phyloP scores from a whole-genome alignment of 2,113 vertebrate genomes.

The Protobothrops flavoviridis region DNA sequence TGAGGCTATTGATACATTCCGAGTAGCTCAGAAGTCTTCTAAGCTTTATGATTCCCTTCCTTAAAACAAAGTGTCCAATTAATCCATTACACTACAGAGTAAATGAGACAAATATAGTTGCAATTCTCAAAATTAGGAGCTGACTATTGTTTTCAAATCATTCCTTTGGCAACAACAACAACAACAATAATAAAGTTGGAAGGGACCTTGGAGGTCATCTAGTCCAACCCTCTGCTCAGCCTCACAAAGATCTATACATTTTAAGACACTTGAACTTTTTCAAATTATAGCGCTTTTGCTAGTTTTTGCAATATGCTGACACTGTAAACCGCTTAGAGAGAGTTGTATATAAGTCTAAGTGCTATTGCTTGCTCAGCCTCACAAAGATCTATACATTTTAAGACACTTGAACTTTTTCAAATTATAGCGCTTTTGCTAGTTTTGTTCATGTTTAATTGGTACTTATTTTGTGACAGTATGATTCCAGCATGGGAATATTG shows the following conservation, averaged over 20 bases:
- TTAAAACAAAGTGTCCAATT: background rate
- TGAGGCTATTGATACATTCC: background rate
- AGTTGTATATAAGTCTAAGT: too few species aligned
- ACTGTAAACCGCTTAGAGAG: too few species aligned
- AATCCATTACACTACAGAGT: background rate
- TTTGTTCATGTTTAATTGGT: background rate
- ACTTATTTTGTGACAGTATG: slow-evolving; percentile 7
- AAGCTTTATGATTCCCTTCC: background rate
- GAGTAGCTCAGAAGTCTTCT: background rate
- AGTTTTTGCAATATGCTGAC: too few species aligned
- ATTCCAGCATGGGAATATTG: background rate
- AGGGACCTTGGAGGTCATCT: too few species aligned
- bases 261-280: too few species aligned
- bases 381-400: background rate
- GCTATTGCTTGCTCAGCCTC: background rate
- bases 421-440: slow-evolving; percentile 5
- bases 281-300: too few species aligned
- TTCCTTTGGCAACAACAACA: background rate
- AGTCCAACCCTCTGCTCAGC: too few species aligned
- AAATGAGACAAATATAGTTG: background rate
- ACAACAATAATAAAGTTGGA: too few species aligned
- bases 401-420: slow-evolving; percentile 28
- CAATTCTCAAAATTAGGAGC: background rate
- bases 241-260: too few species aligned
- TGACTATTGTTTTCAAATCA: background rate